phyloP scores from a whole-genome alignment of 2,888 invertebrate species.

The Limnephilus lunatus region DNA sequence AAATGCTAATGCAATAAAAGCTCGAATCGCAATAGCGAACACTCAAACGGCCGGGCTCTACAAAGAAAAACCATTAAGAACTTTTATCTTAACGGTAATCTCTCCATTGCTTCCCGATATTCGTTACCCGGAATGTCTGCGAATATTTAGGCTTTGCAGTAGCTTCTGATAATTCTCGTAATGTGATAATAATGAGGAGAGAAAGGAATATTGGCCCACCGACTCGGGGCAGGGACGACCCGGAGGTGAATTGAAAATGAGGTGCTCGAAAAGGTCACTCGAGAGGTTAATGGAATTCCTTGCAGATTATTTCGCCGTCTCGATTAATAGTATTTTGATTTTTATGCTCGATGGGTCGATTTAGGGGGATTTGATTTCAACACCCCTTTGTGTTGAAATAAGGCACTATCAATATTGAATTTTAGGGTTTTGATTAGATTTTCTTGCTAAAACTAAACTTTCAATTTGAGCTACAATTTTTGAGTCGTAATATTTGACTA shows the following conservation, averaged over 20 bases:
- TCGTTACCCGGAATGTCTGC: slow-evolving; percentile 39
- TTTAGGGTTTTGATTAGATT: background rate
- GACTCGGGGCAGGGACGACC: background rate
- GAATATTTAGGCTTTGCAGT: slow-evolving; percentile 32
- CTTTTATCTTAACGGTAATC: slow-evolving; percentile 49
- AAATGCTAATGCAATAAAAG: slow-evolving; percentile 42
- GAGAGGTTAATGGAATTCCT: slow-evolving; percentile 34
- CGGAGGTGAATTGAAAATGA: slow-evolving; percentile 39
- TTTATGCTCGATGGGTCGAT: slow-evolving; percentile 4
- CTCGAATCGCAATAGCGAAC: slow-evolving; percentile 37
- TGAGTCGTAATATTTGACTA: background rate
- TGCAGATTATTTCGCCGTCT: background rate
- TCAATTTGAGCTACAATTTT: background rate
- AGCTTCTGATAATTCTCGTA: slow-evolving; percentile 40
- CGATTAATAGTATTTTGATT: slow-evolving; percentile 18
- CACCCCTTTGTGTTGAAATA: background rate
- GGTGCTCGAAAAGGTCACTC: slow-evolving; percentile 31
- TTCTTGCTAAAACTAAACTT: background rate
- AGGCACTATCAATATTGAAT: background rate
- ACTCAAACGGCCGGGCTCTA: slow-evolving; percentile 31
- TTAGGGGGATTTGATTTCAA: background rate
- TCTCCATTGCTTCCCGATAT: slow-evolving; percentile 43
- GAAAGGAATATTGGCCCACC: background rate
- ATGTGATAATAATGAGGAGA: slow-evolving; percentile 48
- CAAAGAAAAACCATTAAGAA: slow-evolving; percentile 48